Conservation (phyloP, 2,797 vertebrate species). For the Muscicapa comitata region DNA sequence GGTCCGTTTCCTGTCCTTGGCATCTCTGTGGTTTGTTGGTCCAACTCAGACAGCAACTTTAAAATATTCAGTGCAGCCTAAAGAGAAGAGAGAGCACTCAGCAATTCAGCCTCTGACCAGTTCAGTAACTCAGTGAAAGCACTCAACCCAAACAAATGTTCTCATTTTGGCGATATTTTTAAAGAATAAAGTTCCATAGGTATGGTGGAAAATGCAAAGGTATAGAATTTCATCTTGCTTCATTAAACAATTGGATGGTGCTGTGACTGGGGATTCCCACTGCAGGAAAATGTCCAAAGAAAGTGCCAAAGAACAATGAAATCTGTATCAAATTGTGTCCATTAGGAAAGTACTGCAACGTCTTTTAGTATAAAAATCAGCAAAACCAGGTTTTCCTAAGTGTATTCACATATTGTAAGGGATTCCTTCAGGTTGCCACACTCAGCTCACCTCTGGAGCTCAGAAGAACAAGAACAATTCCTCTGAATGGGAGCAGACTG, state of each 20-base stretch:
- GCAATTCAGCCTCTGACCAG: not conserved
- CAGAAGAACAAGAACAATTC: not conserved
- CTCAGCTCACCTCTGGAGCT: not conserved
- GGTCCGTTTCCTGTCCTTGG: conserved; percentile 93
- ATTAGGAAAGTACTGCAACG: not conserved
- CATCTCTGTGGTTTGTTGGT: conserved; percentile 90
- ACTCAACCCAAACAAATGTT: not conserved
- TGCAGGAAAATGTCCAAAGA: not conserved
- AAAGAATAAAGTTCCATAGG: not conserved
- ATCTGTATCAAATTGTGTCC: not conserved
- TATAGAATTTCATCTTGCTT: not conserved
- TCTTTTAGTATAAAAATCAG: not conserved
- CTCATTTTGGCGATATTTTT: not conserved
- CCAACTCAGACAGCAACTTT: conserved; percentile 95
- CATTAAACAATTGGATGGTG: not conserved
- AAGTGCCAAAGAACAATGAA: not conserved
- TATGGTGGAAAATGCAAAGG: not conserved
- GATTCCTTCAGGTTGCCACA: not conserved
- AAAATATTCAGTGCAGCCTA: conserved; percentile 97
- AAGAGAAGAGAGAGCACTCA: not conserved
- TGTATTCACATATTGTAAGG: not conserved
- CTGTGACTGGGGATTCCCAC: not conserved
- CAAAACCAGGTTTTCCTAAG: not conserved
- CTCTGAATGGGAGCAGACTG: not conserved
- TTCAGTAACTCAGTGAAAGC: not conserved